Conservation (phyloP, 1,140 invertebrate species). For the Ceratosolen fusciceps region DNA sequence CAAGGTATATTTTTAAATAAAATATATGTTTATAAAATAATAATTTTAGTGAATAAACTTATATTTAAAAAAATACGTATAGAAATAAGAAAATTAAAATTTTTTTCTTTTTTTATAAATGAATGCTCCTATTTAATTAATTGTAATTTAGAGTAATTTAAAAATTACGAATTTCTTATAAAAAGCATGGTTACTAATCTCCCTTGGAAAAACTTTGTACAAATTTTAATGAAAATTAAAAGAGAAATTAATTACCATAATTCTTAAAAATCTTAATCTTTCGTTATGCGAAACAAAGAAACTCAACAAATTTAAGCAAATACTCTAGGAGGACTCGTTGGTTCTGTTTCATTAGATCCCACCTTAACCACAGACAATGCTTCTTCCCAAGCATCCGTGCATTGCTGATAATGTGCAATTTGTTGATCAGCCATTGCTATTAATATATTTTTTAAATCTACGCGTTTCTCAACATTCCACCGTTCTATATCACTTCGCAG, state of each 20-base stretch:
- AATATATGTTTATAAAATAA: conserved; percentile 33
- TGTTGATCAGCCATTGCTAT: conserved; percentile 78
- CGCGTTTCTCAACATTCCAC: conserved; percentile 80
- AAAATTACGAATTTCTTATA: conserved; percentile 17
- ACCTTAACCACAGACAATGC: conserved; percentile 68
- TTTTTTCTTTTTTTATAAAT: conserved; percentile 25
- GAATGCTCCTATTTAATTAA: conserved; percentile 25
- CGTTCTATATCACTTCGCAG: conserved; percentile 80
- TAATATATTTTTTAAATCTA: conserved; percentile 79
- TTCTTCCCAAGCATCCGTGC: conserved; percentile 76
- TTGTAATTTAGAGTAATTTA: conserved; percentile 8
- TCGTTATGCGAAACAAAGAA: conserved; percentile 25
- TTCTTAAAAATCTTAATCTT: conserved; percentile 12
- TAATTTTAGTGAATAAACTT: conserved; percentile 28
- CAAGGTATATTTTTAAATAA: conserved; percentile 44
- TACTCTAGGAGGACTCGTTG: conserved; percentile 54
- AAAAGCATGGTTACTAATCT: conserved; percentile 12
- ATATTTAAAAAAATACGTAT: conserved; percentile 36
- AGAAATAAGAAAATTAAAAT: conserved; percentile 13
- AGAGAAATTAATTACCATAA: conserved; percentile 20
- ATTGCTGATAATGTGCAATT: conserved; percentile 79
- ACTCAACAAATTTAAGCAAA: conserved; percentile 50
- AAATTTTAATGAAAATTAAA: conserved; percentile 10
- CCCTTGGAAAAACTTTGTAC: conserved; percentile 20
- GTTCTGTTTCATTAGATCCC: conserved; percentile 55